Evolutionary conservation across 2,113 vertebrate genomes (phyloP).

Genomic region (Scolopax mira): DNA sequence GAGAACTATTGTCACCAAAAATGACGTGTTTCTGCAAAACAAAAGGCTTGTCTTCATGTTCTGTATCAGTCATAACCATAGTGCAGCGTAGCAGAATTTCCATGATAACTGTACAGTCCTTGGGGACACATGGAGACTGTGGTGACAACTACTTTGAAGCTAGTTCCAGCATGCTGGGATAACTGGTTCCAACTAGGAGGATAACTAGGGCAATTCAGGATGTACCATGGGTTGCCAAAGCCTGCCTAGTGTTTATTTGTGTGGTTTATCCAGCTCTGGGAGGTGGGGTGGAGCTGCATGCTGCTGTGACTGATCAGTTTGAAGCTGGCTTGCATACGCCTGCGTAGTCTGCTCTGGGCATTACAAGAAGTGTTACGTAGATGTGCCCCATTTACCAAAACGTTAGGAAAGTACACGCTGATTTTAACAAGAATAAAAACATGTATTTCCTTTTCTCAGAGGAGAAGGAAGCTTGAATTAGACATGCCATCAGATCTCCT

Average conservation of each 20-base stretch:
- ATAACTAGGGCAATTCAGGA: not conserved
- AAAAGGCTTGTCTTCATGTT: not conserved
- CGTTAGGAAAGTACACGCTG: not conserved
- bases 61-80: not conserved
- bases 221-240: not conserved
- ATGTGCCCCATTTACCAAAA: not conserved
- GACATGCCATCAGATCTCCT: not conserved
- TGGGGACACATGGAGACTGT: not conserved
- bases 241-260: not conserved
- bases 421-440: not conserved
- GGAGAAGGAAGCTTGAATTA: not conserved
- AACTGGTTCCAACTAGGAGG: not conserved
- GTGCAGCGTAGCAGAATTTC: not conserved
- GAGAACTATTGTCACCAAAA: constrained; percentile 11
- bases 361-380: not conserved
- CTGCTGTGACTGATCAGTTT: not conserved
- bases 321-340: not conserved
- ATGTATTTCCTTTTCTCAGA: not conserved
- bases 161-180: not conserved
- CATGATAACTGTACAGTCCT: not conserved
- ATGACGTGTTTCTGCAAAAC: not conserved
- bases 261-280: not conserved
- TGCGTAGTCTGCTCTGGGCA: not conserved
- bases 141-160: not conserved
- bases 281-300: not conserved